Evolutionary conservation across 1,140 invertebrate genomes (phyloP).

Genomic region (Sminthurides bifidus): DNA sequence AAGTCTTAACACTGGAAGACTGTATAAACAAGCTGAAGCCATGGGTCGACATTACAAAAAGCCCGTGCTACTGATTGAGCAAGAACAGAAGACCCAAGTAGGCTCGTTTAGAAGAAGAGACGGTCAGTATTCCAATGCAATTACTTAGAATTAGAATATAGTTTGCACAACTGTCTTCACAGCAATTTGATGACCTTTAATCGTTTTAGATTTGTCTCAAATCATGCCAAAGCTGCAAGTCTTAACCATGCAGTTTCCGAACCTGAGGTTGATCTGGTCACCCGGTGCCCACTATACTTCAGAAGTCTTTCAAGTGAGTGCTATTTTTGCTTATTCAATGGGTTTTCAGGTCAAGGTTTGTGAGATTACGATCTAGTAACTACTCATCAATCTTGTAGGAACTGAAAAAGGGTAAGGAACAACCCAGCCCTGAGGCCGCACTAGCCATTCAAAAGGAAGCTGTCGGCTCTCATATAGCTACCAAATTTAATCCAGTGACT

Average conservation of each 20-base stretch:
- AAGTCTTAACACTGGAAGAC: conserved; percentile 82
- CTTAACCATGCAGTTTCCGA: conserved; percentile 89
- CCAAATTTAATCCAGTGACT: conserved; percentile 59
- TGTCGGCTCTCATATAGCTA: conserved; percentile 15
- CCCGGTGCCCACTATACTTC: conserved; percentile 87
- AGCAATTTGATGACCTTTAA: neutral
- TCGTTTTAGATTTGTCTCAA: conserved; percentile 17
- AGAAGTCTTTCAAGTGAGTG: conserved; percentile 68
- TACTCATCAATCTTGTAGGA: conserved; percentile 38
- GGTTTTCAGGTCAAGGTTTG: neutral
- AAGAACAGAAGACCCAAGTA: conserved; percentile 88
- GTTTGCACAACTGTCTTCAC: neutral
- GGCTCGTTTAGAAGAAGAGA: neutral
- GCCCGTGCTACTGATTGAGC: conserved; percentile 90
- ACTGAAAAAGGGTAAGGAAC: conserved; percentile 60
- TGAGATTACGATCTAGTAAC: neutral
- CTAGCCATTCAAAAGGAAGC: conserved; percentile 35
- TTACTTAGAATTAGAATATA: neutral
- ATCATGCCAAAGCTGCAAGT: conserved; percentile 60
- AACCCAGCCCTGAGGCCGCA: conserved; percentile 61
- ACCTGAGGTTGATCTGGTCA: conserved; percentile 85
- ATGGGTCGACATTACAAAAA: conserved; percentile 79
- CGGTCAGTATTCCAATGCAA: conserved; percentile 33
- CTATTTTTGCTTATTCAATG: neutral
- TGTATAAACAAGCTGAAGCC: conserved; percentile 80